Conservation (phyloP, 1,140 invertebrate genomes). For the Drosophila mojavensis region DNA sequence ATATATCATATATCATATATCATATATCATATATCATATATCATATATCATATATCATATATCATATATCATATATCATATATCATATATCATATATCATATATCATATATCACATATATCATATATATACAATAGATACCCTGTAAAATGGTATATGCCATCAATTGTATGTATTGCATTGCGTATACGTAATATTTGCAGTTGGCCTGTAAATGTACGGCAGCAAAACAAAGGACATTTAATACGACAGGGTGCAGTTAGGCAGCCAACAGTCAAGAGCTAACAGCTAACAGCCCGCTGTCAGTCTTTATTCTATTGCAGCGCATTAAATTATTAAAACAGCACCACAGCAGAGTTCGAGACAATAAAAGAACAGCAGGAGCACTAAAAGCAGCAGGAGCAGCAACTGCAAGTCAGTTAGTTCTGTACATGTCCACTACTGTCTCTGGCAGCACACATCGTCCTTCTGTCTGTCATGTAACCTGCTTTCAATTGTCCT, state of each 20-base stretch:
- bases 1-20: too few relatives aligned
- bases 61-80: too few relatives aligned
- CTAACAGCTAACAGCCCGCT: conserved; percentile 23
- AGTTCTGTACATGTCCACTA: conserved; percentile 1
- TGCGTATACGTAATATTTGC: conserved; percentile 41
- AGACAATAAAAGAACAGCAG: conserved; percentile 48
- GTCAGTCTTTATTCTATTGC: conserved; percentile 49
- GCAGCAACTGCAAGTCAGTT: conserved; percentile 2
- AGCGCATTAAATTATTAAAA: conserved; percentile 81
- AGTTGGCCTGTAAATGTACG: not conserved
- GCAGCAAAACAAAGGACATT: conserved; percentile 48
- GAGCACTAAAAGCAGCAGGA: conserved; percentile 16
- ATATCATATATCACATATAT: too few relatives aligned
- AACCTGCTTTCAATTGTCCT: conserved; percentile 22
- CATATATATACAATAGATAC: too few relatives aligned
- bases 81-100: too few relatives aligned
- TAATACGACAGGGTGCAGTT: conserved; percentile 18
- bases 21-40: too few relatives aligned
- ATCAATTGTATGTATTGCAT: not conserved
- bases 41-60: too few relatives aligned
- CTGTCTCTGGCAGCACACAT: not conserved
- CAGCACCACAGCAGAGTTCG: conserved; percentile 42
- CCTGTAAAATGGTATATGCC: too few relatives aligned
- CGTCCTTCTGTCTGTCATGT: conserved; percentile 4
- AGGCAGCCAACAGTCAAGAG: not conserved